A percentile compares a stretch with the other conserved stretches of the same genome.
Conservation (phyloP, 2,888 invertebrate species). For the Microdon myrmicae region DNA sequence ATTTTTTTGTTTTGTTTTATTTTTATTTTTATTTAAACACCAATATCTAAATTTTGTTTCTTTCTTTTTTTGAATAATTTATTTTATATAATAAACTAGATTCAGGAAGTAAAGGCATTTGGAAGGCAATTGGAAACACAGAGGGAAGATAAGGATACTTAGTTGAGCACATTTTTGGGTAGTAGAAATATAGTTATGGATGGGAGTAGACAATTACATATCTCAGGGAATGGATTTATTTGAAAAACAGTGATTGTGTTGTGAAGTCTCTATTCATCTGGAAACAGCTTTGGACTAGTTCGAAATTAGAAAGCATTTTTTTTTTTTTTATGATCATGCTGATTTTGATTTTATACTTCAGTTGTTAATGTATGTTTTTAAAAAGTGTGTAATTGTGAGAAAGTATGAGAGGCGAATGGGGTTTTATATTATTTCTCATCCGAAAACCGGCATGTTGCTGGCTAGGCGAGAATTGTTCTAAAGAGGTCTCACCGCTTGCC, state of each 20-base stretch:
- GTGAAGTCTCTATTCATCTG: constrained; percentile 31
- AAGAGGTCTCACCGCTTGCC: too few relatives aligned
- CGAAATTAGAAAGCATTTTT: constrained; percentile 45
- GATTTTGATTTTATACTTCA: too few relatives aligned
- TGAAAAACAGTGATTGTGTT: too few relatives aligned
- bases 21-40: constrained; percentile 37
- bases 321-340: constrained; percentile 25
- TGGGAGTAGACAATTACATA: too few relatives aligned
- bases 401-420: too few relatives aligned
- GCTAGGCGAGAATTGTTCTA: too few relatives aligned
- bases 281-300: constrained; percentile 53
- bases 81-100: constrained; percentile 20
- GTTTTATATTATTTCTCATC: too few relatives aligned
- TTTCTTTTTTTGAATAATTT: constrained; percentile 5
- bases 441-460: too few relatives aligned
- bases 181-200: constrained; percentile 23
- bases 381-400: too few relatives aligned
- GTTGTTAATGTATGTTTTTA: too few relatives aligned
- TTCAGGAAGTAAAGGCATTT: constrained; percentile 2
- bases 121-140: neutral
- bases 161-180: constrained; percentile 49
- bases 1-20: constrained; percentile 22
- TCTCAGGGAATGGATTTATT: too few relatives aligned
- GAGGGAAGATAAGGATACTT: constrained; percentile 21
- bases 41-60: constrained; percentile 43